Conservation (phyloP, 2,888 invertebrate genomes). For the Habroteleia sp. region DNA sequence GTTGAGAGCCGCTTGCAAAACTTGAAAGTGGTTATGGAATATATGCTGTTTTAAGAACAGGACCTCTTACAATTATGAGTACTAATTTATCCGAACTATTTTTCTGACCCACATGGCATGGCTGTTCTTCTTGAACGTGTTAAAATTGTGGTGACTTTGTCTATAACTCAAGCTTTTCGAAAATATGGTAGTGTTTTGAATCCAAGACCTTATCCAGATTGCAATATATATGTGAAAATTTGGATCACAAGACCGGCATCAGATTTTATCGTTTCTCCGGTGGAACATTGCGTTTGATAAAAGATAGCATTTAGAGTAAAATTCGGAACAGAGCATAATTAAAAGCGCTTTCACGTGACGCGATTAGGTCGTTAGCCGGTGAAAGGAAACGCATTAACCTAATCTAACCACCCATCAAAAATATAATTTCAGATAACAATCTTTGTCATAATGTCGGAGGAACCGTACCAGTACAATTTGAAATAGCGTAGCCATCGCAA, state of each 20-base stretch:
- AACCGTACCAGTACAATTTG: constrained; percentile 83
- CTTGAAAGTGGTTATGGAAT: constrained; percentile 90
- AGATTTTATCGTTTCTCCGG: background rate
- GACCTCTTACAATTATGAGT: constrained; percentile 92
- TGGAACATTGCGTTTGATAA: background rate
- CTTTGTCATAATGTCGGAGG: constrained; percentile 25
- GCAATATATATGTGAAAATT: constrained; percentile 78
- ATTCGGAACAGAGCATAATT: background rate
- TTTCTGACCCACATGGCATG: constrained; percentile 90
- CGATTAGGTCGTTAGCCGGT: too few relatives aligned
- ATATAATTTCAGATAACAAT: constrained; percentile 12
- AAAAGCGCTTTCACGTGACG: background rate
- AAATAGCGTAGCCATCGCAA: constrained; percentile 87
- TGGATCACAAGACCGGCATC: background rate
- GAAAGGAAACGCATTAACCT: too few relatives aligned
- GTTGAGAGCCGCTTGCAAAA: constrained; percentile 91
- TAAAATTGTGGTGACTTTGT: constrained; percentile 91
- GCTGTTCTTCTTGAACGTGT: constrained; percentile 91
- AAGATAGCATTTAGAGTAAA: constrained; percentile 1
- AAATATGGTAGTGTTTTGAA: constrained; percentile 88
- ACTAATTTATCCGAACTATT: constrained; percentile 96
- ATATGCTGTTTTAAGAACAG: constrained; percentile 91
- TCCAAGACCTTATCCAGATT: constrained; percentile 89
- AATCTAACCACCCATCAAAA: background rate
- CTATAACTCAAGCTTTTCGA: constrained; percentile 89